These are phyloP conservation scores for Geodia barretti DNA, from an alignment of 37 sponge, comb jelly and placozoan species.

Conservation along the genomic window DNA sequence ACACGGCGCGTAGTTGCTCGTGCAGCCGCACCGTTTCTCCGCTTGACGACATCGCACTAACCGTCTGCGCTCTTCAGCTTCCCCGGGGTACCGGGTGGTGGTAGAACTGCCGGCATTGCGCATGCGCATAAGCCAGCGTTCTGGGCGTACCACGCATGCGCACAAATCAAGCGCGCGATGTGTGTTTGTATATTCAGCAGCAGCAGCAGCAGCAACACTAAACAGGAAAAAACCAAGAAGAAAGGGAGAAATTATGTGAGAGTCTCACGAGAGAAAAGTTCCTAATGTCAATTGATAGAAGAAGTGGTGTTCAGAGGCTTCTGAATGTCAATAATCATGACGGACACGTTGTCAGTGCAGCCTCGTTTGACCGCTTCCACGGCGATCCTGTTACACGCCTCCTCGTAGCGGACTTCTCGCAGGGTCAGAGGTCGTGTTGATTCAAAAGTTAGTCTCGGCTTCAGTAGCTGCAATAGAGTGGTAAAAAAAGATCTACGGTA, in stretches of 20 bases:
- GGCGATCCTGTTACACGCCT: slow-evolving; percentile 73
- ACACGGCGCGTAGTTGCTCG: slow-evolving; percentile 49
- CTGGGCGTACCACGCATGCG: too few relatives aligned
- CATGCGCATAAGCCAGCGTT: neutral
- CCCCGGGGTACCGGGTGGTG: too few relatives aligned
- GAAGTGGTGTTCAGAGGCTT: neutral
- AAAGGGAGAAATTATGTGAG: too few relatives aligned
- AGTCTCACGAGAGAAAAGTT: too few relatives aligned
- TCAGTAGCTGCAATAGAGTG: neutral
- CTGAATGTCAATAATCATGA: slow-evolving; percentile 72
- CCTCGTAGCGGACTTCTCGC: slow-evolving; percentile 52
- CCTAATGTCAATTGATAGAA: too few relatives aligned
- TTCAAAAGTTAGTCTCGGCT: too few relatives aligned
- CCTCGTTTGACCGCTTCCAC: slow-evolving; percentile 81
- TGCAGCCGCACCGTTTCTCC: neutral
- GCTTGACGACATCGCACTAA: neutral
- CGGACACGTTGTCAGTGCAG: slow-evolving; percentile 87
- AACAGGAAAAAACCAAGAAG: too few relatives aligned
- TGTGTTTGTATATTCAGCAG: too few relatives aligned
- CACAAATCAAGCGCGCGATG: too few relatives aligned
- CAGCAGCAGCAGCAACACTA: too few relatives aligned
- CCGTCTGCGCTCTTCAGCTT: neutral
- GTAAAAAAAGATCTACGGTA: neutral
- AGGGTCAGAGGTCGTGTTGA: slow-evolving; percentile 9
- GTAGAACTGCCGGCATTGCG: too few relatives aligned